These are phyloP conservation scores for Acleris holmiana DNA, from an alignment of 2,888 invertebrate genomes.

Conservation along the genomic window DNA sequence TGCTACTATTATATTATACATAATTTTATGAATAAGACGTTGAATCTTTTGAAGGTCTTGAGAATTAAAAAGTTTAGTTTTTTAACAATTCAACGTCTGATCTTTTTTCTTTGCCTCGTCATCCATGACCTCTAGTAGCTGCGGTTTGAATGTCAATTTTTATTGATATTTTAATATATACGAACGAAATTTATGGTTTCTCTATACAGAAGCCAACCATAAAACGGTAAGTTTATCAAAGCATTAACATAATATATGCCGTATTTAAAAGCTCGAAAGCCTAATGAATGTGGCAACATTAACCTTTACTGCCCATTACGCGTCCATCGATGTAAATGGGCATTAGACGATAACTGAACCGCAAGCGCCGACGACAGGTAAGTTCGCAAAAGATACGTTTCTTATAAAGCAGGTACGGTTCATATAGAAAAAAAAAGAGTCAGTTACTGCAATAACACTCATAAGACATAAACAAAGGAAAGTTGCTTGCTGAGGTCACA, in stretches of 20 bases:
- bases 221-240: constrained; percentile 22
- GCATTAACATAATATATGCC: constrained; percentile 32
- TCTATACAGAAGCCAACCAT: constrained; percentile 20
- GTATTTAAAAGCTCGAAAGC: constrained; percentile 21
- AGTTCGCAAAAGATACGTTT: not conserved
- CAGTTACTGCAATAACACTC: not conserved
- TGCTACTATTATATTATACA: no score
- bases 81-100: no score
- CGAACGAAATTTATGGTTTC: not conserved
- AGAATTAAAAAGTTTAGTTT: no score
- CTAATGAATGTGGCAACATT: constrained; percentile 31
- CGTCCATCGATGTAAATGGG: constrained; percentile 6
- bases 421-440: not conserved
- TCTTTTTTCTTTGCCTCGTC: no score
- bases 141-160: no score
- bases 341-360: constrained; percentile 25
- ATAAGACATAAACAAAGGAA: no score
- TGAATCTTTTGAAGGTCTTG: no score
- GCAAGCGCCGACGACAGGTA: constrained; percentile 10
- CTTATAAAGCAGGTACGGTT: no score
- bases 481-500: no score
- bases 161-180: no score
- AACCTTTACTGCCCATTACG: constrained; percentile 28
- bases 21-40: no score
- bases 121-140: no score